A percentile compares a stretch with the other conserved stretches of the same genome.
Evolutionary conservation across 2,888 invertebrate genomes (phyloP).

Genomic region (Drosophila multiciliata): DNA sequence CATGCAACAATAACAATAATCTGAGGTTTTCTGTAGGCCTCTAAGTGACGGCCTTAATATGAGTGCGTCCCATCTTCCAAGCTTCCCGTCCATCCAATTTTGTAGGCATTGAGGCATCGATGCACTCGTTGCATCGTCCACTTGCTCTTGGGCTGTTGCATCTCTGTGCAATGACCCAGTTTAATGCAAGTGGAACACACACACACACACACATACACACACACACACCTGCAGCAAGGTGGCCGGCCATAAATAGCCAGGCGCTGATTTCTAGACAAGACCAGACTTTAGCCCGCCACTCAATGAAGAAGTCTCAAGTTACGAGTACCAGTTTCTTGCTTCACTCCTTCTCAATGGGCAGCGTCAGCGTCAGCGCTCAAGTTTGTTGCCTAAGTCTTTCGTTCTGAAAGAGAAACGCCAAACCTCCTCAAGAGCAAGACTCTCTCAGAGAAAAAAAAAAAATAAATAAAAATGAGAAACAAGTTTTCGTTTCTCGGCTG

Average conservation of each 20-base stretch:
- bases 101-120: conserved; percentile 14
- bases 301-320: conserved; percentile 59
- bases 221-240: conserved; percentile 35
- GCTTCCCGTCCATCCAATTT: conserved; percentile 19
- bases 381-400: conserved; percentile 81
- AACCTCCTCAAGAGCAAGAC: conserved; percentile 31
- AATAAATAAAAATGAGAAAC: conserved; percentile 30
- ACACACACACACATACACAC: conserved; percentile 44
- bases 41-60: conserved; percentile 29
- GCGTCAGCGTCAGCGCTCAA: conserved; percentile 50
- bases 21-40: not conserved
- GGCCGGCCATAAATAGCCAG: conserved; percentile 73
- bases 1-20: conserved; percentile 22
- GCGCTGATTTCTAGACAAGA: conserved; percentile 52
- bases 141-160: conserved; percentile 53
- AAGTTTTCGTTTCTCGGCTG: conserved; percentile 28
- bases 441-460: conserved; percentile 16
- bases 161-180: conserved; percentile 77
- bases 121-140: conserved; percentile 38
- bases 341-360: conserved; percentile 74
- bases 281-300: conserved; percentile 35
- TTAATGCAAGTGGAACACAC: conserved; percentile 82
- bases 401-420: conserved; percentile 67
- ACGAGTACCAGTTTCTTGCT: conserved; percentile 74
- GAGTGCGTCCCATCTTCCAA: conserved; percentile 12